Evolutionary conservation across 2,113 vertebrate species (phyloP).

Genomic region (Dasyurus viverrinus): DNA sequence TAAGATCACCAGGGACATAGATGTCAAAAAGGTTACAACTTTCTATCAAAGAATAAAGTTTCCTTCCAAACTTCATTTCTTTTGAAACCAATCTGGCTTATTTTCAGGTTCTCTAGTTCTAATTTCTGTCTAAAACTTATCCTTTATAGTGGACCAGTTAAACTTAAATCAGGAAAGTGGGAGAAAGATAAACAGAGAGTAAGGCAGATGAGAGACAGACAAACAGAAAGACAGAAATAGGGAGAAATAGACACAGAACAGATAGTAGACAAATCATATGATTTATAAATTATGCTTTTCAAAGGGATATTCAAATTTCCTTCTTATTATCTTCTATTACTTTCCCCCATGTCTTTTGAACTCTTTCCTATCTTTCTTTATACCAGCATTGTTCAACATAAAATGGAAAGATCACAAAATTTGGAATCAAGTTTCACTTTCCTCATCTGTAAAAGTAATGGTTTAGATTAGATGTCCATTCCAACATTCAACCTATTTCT

Average conservation of each 20-base stretch:
- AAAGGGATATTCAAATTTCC: neutral
- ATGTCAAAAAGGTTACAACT: too few species aligned
- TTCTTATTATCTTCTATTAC: neutral
- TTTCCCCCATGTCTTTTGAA: neutral
- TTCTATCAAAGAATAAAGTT: too few species aligned
- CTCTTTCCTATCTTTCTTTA: neutral
- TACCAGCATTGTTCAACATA: neutral
- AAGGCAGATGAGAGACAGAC: neutral
- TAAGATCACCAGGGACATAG: too few species aligned
- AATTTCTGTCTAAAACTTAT: neutral
- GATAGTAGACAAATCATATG: neutral
- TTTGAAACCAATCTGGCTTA: neutral
- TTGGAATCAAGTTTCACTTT: neutral
- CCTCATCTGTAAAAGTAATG: neutral
- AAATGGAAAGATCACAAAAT: neutral
- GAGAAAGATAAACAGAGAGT: neutral
- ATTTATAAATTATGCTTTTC: neutral
- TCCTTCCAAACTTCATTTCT: neutral
- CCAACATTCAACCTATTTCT: neutral
- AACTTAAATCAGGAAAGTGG: neutral
- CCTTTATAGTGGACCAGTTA: neutral
- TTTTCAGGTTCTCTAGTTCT: neutral
- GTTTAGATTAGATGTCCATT: neutral
- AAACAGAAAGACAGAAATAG: neutral
- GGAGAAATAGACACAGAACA: neutral